Evolutionary conservation across 2,113 vertebrate species (phyloP), one percentile per base, ranked within the genome.

Genomic region (Otolemur garnettii): DNA sequence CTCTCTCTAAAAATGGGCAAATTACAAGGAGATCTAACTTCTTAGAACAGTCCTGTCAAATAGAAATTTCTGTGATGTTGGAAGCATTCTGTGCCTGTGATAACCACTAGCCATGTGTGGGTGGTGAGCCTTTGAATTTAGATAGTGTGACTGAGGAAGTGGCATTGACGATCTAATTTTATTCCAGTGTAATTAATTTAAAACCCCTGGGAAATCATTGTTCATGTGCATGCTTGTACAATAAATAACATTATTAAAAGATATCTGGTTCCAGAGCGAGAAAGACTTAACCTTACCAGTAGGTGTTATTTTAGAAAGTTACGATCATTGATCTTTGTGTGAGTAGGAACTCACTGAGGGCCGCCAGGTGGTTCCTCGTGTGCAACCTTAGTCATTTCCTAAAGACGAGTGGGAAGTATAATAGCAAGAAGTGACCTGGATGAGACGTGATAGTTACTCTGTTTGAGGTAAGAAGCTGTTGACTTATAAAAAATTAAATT

Each of bases 211-310:
- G 90, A 82, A 83, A 59, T 71, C 64, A 71, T 74, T 74, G 42
- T 30, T 68, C 66, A 80, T 13, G 26, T 78, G 4, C 21, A 66
- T 55, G 19, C 8, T 91, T 80, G 3, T 35, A 28, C 33, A 72
- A 42, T 81, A 81, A 83, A 79, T 90, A 86, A 10, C 33, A 86
- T 35, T 83, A 17, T 79, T 62, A 81, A 96, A 90, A 92, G 11
- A 45, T n/a, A 90, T 30, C 84, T 94, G 26, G 7, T 71, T 50
- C 45, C n/a, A 57, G 55, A 74, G n/a, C 1, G 50, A 62, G 66
- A 81, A 7, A 15, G n/a, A 92, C 77, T 77, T 85, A 60, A 35
- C 85, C 18, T 90, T 66, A 28, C 30, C 64, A 75, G 45, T n/a
- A 75, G n/a, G n/a, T 33, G 30, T 74, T 77, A 82, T 33, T 96